Percentiles rank a stretch among this genome's conserved stretches.
Evolutionary conservation across 2,888 invertebrate genomes (phyloP).

Genomic region (Rapana venosa): DNA sequence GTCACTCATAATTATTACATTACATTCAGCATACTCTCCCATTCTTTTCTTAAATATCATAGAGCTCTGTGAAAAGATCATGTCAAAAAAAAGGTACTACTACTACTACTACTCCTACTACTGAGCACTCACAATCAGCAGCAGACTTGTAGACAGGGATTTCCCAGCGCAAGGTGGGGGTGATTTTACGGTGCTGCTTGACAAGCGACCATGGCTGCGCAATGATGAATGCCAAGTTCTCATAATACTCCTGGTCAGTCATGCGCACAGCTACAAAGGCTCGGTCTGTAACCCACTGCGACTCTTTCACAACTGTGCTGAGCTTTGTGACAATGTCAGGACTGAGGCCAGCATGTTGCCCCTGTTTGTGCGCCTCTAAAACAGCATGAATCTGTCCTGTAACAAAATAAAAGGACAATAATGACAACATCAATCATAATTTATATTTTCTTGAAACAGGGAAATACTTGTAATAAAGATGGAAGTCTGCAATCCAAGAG

Average conservation of each 20-base stretch:
- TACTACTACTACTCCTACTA: no score
- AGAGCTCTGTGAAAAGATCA: no score
- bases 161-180: conserved; percentile 54
- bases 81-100: no score
- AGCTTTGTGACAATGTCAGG: conserved; percentile 52
- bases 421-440: no score
- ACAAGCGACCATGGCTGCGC: conserved; percentile 58
- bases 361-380: conserved; percentile 52
- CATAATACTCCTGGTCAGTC: conserved; percentile 64
- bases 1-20: no score
- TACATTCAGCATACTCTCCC: no score
- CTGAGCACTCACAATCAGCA: neutral
- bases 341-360: conserved; percentile 54
- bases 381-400: conserved; percentile 60
- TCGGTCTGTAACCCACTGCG: conserved; percentile 52
- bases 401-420: neutral
- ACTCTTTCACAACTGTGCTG: conserved; percentile 51
- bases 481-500: no score
- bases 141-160: conserved; percentile 45
- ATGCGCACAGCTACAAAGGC: conserved; percentile 61
- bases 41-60: no score
- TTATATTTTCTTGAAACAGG: no score
- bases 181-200: conserved; percentile 54
- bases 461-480: no score
- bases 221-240: conserved; percentile 55